phyloP scores from a whole-genome alignment of 2,888 invertebrate genomes.

The Epistrophe grossulariae region DNA sequence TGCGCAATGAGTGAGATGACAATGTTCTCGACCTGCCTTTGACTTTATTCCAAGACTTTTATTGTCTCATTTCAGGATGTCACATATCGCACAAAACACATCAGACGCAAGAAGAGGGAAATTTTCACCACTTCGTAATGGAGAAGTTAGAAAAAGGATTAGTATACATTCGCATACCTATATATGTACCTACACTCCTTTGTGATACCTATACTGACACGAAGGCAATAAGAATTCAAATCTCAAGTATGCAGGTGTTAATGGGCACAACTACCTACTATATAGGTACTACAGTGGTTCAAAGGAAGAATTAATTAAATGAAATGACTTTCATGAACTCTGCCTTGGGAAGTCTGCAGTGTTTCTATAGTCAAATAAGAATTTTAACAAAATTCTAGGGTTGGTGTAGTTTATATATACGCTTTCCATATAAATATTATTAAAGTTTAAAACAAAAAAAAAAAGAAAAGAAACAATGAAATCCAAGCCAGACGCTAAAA shows the following conservation, averaged over 20 bases:
- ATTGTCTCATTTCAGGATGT: slow-evolving; percentile 39
- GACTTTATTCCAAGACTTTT: slow-evolving; percentile 42
- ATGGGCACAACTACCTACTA: slow-evolving; percentile 33
- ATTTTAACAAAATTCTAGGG: too few species aligned
- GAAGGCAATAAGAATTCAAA: slow-evolving; percentile 41
- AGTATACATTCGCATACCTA: background rate
- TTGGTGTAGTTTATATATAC: too few species aligned
- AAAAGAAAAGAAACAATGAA: too few species aligned
- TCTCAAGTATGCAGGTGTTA: slow-evolving; percentile 52
- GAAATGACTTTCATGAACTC: slow-evolving; percentile 27
- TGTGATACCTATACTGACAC: background rate
- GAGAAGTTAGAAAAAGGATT: slow-evolving; percentile 31
- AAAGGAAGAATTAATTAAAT: slow-evolving; percentile 58
- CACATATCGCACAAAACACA: slow-evolving; percentile 16
- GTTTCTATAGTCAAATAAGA: background rate
- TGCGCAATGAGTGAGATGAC: slow-evolving; percentile 24
- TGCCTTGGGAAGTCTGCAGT: background rate
- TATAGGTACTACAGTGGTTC: background rate
- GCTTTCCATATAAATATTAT: too few species aligned
- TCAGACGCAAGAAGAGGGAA: background rate
- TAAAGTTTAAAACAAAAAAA: too few species aligned
- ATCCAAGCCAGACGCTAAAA: too few species aligned
- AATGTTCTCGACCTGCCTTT: slow-evolving; percentile 47
- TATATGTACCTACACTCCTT: background rate
- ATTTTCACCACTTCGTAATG: background rate